phyloP scores from a whole-genome alignment of 2,113 vertebrate species.

The Hylia prasina region DNA sequence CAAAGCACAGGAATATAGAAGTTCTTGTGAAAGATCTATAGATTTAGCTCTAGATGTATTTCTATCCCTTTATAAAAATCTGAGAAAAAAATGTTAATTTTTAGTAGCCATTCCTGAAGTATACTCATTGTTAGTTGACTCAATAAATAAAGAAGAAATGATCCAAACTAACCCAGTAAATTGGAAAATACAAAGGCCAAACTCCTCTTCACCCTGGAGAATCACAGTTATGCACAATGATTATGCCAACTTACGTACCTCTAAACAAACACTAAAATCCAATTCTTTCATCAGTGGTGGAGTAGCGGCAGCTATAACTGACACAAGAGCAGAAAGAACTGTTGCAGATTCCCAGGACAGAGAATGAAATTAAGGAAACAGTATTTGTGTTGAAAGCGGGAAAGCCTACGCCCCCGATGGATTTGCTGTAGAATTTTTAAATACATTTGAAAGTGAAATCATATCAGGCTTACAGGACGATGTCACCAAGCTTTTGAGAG shows the following conservation, averaged over 20 bases:
- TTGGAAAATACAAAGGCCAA: background rate
- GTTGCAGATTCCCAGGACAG: slow-evolving; percentile 57
- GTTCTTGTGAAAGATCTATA: background rate
- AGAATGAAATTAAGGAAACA: slow-evolving; percentile 52
- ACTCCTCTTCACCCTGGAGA: background rate
- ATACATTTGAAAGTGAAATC: slow-evolving; percentile 69
- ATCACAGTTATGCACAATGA: slow-evolving; percentile 24
- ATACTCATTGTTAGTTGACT: background rate
- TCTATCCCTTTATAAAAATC: background rate
- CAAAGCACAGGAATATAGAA: background rate
- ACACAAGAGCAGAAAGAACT: slow-evolving; percentile 39
- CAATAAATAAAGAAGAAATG: background rate
- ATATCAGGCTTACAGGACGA: slow-evolving; percentile 44
- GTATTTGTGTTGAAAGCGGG: slow-evolving; percentile 51
- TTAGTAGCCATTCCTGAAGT: background rate
- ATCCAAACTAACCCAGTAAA: background rate
- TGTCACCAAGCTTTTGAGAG: slow-evolving; percentile 62
- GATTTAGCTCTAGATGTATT: background rate
- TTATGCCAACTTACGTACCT: slow-evolving; percentile 1
- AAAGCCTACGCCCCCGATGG: slow-evolving; percentile 39
- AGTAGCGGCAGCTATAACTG: slow-evolving; percentile 16
- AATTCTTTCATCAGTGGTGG: slow-evolving; percentile 50
- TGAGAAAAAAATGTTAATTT: background rate
- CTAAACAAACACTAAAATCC: slow-evolving; percentile 52
- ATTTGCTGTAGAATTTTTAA: slow-evolving; percentile 63